Conservation (phyloP, 2,797 vertebrate species). For the Pelochelys cantorii region DNA sequence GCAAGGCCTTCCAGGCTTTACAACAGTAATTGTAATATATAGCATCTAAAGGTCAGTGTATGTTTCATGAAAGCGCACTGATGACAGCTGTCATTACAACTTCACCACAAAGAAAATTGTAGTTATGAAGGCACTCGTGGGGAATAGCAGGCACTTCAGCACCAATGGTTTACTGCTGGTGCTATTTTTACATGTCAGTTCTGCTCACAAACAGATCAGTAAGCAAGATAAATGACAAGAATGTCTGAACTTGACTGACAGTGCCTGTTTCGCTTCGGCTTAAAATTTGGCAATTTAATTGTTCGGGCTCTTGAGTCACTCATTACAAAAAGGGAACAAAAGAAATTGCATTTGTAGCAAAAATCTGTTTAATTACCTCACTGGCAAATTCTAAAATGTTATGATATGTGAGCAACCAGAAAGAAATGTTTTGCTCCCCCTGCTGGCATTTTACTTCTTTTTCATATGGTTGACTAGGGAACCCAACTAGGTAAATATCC, state of each 20-base stretch:
- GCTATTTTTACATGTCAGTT: conserved; percentile 67
- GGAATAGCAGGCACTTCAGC: conserved; percentile 62
- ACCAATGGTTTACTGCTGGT: conserved; percentile 58
- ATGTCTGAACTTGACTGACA: conserved; percentile 27
- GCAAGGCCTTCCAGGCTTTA: conserved; percentile 47
- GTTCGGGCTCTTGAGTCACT: conserved; percentile 13
- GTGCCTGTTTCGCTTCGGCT: conserved; percentile 36
- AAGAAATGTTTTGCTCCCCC: not conserved
- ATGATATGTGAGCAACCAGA: not conserved
- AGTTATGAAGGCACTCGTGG: conserved; percentile 62
- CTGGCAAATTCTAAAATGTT: not conserved
- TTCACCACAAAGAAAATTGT: conserved; percentile 67
- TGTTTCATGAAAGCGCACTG: conserved; percentile 65
- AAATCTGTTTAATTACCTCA: not conserved
- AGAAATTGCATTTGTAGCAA: not conserved
- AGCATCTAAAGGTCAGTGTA: conserved; percentile 72
- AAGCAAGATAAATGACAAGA: conserved; percentile 58
- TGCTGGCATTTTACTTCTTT: not conserved
- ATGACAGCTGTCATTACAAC: conserved; percentile 78
- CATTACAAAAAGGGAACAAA: not conserved
- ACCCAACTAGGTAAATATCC: not conserved
- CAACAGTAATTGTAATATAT: conserved; percentile 62
- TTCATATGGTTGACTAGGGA: not conserved
- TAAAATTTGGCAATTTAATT: conserved; percentile 50
- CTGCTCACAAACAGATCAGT: conserved; percentile 54